Conservation (phyloP, 2,113 vertebrate species). For the Microcebus tavaratra region DNA sequence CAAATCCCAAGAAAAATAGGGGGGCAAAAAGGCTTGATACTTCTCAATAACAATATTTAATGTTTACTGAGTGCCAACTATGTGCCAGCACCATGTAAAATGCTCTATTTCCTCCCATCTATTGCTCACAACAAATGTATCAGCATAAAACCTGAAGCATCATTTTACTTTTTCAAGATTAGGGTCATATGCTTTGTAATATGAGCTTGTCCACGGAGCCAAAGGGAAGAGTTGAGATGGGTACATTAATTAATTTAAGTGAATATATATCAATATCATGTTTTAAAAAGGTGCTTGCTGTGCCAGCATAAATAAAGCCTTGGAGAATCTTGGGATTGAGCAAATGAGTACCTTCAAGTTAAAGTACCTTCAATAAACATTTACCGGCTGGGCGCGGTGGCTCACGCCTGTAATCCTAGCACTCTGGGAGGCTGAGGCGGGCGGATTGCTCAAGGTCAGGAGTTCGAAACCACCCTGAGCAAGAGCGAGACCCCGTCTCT, state of each 20-base stretch:
- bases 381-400: too few species aligned
- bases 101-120: neutral
- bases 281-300: slow-evolving; percentile 35
- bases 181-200: slow-evolving; percentile 47
- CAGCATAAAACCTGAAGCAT: neutral
- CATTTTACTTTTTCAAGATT: neutral
- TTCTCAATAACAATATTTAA: slow-evolving; percentile 1
- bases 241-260: slow-evolving; percentile 63
- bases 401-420: too few species aligned
- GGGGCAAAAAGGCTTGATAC: neutral
- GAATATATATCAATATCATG: slow-evolving; percentile 49
- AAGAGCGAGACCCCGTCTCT: too few species aligned
- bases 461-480: too few species aligned
- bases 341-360: slow-evolving; percentile 24
- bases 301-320: slow-evolving; percentile 43
- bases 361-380: slow-evolving; percentile 38
- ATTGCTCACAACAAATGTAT: neutral
- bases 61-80: neutral
- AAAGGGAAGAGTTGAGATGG: slow-evolving; percentile 25
- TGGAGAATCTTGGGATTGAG: slow-evolving; percentile 19
- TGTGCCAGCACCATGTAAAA: neutral
- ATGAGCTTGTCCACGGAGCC: neutral
- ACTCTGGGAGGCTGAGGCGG: too few species aligned
- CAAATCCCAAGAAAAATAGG: slow-evolving; percentile 2
- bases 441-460: too few species aligned